A percentile compares a stretch with the other conserved stretches of the same genome.
Evolutionary conservation across 2,113 vertebrate genomes (phyloP).

Genomic region (Peucedramus taeniatus): DNA sequence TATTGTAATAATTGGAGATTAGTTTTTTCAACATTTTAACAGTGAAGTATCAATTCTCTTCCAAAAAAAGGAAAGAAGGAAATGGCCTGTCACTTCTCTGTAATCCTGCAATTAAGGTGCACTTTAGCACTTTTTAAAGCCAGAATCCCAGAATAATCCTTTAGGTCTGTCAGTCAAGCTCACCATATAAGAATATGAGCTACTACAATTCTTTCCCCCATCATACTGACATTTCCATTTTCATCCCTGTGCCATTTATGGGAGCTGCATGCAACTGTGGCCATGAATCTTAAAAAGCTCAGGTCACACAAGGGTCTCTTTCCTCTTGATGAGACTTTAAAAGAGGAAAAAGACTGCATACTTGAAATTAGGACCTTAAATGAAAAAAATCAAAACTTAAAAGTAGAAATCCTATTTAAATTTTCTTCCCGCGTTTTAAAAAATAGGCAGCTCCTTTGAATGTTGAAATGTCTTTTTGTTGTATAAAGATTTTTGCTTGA

Average conservation of each 20-base stretch:
- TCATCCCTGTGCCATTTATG: constrained; percentile 47
- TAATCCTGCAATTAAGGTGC: constrained; percentile 57
- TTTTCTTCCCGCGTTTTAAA: background rate
- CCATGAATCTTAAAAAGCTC: constrained; percentile 59
- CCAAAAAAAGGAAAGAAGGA: background rate
- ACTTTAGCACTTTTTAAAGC: constrained; percentile 53
- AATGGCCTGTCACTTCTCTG: background rate
- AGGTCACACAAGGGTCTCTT: constrained; percentile 3
- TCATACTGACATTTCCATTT: constrained; percentile 66
- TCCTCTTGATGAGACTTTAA: constrained; percentile 26
- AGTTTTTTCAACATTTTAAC: background rate
- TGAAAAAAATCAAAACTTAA: background rate
- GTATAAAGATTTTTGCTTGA: background rate
- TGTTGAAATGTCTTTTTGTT: background rate
- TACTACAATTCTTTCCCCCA: constrained; percentile 22
- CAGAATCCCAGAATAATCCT: constrained; percentile 47
- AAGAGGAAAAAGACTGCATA: background rate
- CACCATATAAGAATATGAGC: background rate
- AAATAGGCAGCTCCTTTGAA: background rate
- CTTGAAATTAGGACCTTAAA: background rate
- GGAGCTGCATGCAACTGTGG: background rate
- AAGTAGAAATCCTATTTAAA: background rate
- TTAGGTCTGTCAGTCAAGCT: constrained; percentile 13
- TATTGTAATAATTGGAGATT: background rate
- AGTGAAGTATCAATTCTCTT: background rate